These are phyloP conservation scores for Pleuronectes platessa DNA, from an alignment of 2,113 vertebrate species.

Conservation along the genomic window DNA sequence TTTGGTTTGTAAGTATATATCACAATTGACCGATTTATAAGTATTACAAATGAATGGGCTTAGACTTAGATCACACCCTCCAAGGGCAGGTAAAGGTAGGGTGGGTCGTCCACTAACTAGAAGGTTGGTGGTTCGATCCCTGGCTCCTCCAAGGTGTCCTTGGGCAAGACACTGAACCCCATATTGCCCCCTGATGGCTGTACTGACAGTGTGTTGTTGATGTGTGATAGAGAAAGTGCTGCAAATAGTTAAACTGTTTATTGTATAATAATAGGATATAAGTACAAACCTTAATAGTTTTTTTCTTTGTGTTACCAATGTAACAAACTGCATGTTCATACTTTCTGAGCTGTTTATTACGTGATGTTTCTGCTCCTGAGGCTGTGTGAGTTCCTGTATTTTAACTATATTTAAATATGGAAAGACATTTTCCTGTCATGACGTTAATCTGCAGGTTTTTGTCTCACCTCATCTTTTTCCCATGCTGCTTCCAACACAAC, in stretches of 20 bases:
- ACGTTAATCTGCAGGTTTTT: constrained; percentile 40
- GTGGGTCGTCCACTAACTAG: too few species aligned
- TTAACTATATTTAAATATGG: constrained; percentile 4
- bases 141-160: too few species aligned
- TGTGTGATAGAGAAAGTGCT: neutral
- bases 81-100: too few species aligned
- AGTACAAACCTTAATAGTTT: too few species aligned
- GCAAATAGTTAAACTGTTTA: neutral
- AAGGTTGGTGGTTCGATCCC: neutral
- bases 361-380: neutral
- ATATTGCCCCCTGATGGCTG: neutral
- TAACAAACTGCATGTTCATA: neutral
- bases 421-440: neutral
- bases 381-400: neutral
- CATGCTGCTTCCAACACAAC: constrained; percentile 1
- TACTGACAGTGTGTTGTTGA: neutral
- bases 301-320: neutral
- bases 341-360: neutral
- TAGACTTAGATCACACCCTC: too few species aligned
- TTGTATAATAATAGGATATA: too few species aligned
- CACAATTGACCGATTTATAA: too few species aligned
- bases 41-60: too few species aligned
- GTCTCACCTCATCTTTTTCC: constrained; percentile 31
- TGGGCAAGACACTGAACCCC: neutral
- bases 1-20: neutral